A percentile compares a stretch with the other conserved stretches of the same genome.
Evolutionary conservation across 2,113 vertebrate species (phyloP).

Genomic region (Microcebus tavaratra): DNA sequence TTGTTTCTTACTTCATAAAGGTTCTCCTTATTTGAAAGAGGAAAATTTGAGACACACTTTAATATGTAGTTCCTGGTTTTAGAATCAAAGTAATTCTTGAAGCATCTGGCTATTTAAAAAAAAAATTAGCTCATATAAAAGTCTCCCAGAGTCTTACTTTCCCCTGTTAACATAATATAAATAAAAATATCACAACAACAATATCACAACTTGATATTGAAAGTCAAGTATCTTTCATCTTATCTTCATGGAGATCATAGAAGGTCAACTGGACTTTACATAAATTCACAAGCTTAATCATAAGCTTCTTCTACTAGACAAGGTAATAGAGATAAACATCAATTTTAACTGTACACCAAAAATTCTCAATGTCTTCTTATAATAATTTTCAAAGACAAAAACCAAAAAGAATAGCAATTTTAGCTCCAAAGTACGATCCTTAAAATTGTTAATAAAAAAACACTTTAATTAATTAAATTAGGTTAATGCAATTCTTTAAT

Average conservation of each 20-base stretch:
- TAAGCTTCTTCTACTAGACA: not conserved
- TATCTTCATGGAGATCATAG: not conserved
- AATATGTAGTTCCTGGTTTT: not conserved
- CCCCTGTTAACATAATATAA: not conserved
- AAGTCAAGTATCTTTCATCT: slow-evolving; percentile 2
- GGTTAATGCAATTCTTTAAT: not conserved
- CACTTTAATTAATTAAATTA: not conserved
- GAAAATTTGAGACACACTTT: not conserved
- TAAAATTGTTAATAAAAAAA: slow-evolving; percentile 44
- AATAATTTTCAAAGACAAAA: slow-evolving; percentile 12
- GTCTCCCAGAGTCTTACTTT: not conserved
- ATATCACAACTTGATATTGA: not conserved
- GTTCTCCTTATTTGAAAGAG: not conserved
- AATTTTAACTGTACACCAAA: slow-evolving; percentile 35
- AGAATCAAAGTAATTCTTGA: slow-evolving; percentile 3
- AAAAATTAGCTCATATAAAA: not conserved
- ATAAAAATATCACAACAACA: not conserved
- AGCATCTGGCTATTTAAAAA: not conserved
- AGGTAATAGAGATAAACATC: not conserved
- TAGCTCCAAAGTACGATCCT: slow-evolving; percentile 5
- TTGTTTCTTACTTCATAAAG: slow-evolving; percentile 13
- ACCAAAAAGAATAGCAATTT: not conserved
- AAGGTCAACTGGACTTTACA: not conserved
- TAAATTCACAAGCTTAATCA: slow-evolving; percentile 13
- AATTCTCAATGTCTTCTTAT: not conserved